Evolutionary conservation across 64 coral and sea anemone species (phyloP), one percentile per base, ranked within the genome.

Genomic region (Hydrozoanthus tunicans): DNA sequence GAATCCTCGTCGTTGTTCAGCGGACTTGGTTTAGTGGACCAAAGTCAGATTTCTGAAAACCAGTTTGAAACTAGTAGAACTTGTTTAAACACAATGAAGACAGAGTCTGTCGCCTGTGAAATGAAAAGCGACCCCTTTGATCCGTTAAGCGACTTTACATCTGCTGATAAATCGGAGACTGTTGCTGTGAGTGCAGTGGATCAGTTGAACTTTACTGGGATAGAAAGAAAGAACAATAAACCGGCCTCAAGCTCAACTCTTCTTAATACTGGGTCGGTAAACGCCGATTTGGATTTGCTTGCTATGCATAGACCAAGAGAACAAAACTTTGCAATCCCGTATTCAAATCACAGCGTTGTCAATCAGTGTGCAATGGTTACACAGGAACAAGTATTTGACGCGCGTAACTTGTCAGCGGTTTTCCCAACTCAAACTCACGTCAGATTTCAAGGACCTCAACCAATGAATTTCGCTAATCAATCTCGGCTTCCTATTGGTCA

Each of bases 11-110:
- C 75, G 23, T 53, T 90, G 75, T 90, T 90, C 66, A 79, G 54
- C 52, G 89, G 89, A 43, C 89, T 90, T 65, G 89, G 54, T 65
- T 56, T 90, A 59, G 73, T 60, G 59, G 27, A 13, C 26, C 52
- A 73, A 67, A 66, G 60, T 90, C 89, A 79, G 65, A 14, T 24
- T 23, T 77, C 75, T 64, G 32, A 0, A 13, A 77, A 77, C 58
- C 59, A 78, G 9, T 27, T 51, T 78, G 17, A 79, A 79, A 14
- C 20, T 51, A 43, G 3, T 53, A 12, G 59, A 43, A 8, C 15
- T 15, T 25, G 7, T 90, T 65, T 20, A 65, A 65, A 76, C 43
- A 77, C 75, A 64, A 27, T 7, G 7, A 27, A 5, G 89, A 79
- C 59, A 66, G 89, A 90, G 15, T 54, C 89, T 23, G 77, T 52